These are phyloP conservation scores for Camponotus fellah DNA, from an alignment of 2,888 invertebrate genomes.

Conservation along the genomic window DNA sequence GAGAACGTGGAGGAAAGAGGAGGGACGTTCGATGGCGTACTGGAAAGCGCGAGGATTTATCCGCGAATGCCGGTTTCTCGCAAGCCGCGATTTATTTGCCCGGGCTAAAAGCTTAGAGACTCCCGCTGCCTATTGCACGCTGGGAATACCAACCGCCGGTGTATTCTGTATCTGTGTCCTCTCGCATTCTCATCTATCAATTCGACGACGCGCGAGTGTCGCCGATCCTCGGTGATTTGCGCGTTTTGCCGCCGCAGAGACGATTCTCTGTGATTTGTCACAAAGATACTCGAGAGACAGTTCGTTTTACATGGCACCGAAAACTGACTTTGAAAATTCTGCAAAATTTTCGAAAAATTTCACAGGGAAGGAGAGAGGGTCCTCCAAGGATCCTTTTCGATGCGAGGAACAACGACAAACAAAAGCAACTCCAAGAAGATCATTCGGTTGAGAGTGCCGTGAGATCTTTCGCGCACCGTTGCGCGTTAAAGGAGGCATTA, in stretches of 20 bases:
- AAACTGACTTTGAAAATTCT: background rate
- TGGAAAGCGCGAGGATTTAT: slow-evolving; percentile 67
- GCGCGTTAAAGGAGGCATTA: slow-evolving; percentile 40
- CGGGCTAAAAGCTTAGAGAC: slow-evolving; percentile 76
- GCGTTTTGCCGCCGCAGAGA: background rate
- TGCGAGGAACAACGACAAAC: background rate
- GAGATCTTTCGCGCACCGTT: slow-evolving; percentile 39
- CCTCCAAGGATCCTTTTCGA: background rate
- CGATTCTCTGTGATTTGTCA: background rate
- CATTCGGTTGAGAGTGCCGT: background rate
- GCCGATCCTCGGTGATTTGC: slow-evolving; percentile 11
- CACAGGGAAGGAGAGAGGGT: background rate
- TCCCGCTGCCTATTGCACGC: slow-evolving; percentile 66
- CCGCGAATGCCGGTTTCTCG: slow-evolving; percentile 67
- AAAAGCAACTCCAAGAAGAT: slow-evolving; percentile 3
- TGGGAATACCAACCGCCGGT: slow-evolving; percentile 70
- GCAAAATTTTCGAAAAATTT: background rate
- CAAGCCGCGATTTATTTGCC: slow-evolving; percentile 77
- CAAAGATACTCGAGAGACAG: background rate
- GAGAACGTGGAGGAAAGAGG: background rate
- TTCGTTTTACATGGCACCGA: background rate
- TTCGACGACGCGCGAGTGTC: slow-evolving; percentile 65
- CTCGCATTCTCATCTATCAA: slow-evolving; percentile 75
- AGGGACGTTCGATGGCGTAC: slow-evolving; percentile 2
- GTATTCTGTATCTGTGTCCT: slow-evolving; percentile 71